Evolutionary conservation across 2,113 vertebrate genomes (phyloP).

Genomic region (Apus apus): DNA sequence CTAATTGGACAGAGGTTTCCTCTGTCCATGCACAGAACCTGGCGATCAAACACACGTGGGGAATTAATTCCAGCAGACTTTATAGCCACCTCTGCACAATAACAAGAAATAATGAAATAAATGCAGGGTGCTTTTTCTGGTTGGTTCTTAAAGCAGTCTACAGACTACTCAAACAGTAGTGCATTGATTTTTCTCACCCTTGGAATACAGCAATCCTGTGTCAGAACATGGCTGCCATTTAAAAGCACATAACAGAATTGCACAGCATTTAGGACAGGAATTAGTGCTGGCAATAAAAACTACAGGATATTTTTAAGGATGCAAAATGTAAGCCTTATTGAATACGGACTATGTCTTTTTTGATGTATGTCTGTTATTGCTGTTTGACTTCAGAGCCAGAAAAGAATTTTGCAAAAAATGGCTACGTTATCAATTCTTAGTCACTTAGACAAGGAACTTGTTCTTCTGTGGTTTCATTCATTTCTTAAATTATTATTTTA

Average conservation of each 20-base stretch:
- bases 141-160: constrained; percentile 46
- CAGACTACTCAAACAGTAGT: constrained; percentile 30
- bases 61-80: constrained; percentile 42
- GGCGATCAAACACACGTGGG: neutral
- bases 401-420: neutral
- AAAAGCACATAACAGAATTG: neutral
- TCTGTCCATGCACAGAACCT: neutral
- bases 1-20: constrained; percentile 22
- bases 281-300: neutral
- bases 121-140: neutral
- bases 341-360: neutral
- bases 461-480: neutral
- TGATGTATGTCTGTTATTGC: neutral
- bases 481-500: neutral
- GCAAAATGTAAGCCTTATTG: neutral
- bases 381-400: neutral
- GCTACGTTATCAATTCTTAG: neutral
- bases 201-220: neutral
- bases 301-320: neutral
- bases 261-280: neutral
- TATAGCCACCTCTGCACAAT: constrained; percentile 48
- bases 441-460: neutral
- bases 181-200: constrained; percentile 58
- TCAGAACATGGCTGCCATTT: constrained; percentile 21
- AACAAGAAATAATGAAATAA: constrained; percentile 60